Base-by-base conservation (phyloP, 2,797 vertebrate species). In the Potorous gilbertii region DNA sequence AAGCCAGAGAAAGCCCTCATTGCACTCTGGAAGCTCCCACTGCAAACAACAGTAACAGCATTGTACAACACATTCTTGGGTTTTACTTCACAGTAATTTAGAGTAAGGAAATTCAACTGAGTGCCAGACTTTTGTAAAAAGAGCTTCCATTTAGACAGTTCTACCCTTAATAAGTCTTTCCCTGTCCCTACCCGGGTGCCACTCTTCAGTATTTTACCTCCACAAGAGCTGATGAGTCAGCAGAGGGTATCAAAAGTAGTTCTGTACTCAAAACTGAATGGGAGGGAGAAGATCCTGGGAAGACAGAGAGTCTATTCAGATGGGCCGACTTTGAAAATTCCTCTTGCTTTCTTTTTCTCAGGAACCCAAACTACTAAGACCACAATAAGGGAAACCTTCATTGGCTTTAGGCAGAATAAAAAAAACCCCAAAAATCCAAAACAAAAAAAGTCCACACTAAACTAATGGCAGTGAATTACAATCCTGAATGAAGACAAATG, bases 201-300 rank as follows among this genome's bases (percentile, higher is more conserved):
- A 94, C 97, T 96, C 90, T 94, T 74, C 96, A 96, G 92, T 31
- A 40, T 92, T 94, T 95, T 31, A 96, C 97, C 97, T 97, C 98
- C 92, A 97, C 90, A 89, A 96, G 94, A 93, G 95, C 97, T 96
- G 93, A 96, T 95, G 94, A 94, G 95, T 92, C 97, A 97, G 97
- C 96, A 97, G 96, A 96, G 55, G 93, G 96, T 56, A 98, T 97
- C 97, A 97, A 98, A 97, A 97, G 97, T 96, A 94, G 96, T 96
- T 98, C 98, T 97, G 96, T 97, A 66, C 96, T 97, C 97, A 54
- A 93, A 52, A 94, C 29, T 96, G 92, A 96, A 97, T 87, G 92
- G 92, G 28, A 59, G 66, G 4, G 54, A 21, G 90, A 97, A 93
- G 96, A 96, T 94, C 10, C 94, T n/a, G 16, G 93, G 54, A 0